Conservation (phyloP, 2,888 invertebrate species). For the Drosophila fulvimacula region DNA sequence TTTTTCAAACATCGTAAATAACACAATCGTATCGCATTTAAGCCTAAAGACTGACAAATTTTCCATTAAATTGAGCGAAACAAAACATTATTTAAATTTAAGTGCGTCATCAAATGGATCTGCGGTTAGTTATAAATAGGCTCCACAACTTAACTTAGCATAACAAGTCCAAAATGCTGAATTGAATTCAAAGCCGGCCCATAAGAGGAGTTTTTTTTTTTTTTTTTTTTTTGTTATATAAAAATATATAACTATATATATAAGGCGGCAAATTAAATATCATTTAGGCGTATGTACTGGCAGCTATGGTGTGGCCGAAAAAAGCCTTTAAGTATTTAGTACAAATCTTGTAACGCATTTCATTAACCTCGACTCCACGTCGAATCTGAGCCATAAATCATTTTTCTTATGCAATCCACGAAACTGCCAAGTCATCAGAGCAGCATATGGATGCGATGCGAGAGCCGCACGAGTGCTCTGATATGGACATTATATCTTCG, state of each 20-base stretch:
- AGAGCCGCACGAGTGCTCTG: conserved; percentile 27
- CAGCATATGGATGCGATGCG: conserved; percentile 49
- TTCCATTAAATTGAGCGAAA: conserved; percentile 33
- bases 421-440: conserved; percentile 65
- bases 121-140: background rate
- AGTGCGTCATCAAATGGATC: conserved; percentile 43
- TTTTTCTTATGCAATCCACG: conserved; percentile 70
- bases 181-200: conserved; percentile 15
- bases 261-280: conserved; percentile 10
- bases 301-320: background rate
- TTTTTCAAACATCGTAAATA: conserved; percentile 14
- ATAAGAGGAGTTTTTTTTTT: background rate
- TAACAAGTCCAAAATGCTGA: conserved; percentile 35
- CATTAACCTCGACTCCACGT: conserved; percentile 63
- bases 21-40: conserved; percentile 5
- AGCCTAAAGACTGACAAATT: conserved; percentile 36
- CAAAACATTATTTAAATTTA: conserved; percentile 37
- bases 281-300: conserved; percentile 21
- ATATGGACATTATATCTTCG: conserved; percentile 5
- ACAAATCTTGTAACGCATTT: conserved; percentile 53
- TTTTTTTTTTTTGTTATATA: background rate
- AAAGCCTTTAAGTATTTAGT: conserved; percentile 44
- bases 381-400: conserved; percentile 70
- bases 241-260: background rate
- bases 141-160: conserved; percentile 35